Percentiles rank a stretch among this genome's conserved stretches.
phyloP scores from a whole-genome alignment of 2,888 invertebrate species.

The Sphaeridia pumilis region DNA sequence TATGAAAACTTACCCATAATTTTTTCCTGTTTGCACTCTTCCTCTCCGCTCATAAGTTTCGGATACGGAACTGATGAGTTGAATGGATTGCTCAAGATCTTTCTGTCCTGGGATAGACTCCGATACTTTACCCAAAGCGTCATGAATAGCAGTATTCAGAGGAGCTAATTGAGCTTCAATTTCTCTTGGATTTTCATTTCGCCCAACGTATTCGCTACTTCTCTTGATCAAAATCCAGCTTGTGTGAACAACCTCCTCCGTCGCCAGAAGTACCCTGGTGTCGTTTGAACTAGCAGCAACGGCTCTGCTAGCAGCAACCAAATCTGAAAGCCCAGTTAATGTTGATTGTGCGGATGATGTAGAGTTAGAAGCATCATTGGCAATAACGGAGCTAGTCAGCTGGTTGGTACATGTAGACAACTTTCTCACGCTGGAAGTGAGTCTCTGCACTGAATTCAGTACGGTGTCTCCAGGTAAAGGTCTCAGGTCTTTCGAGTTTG shows the following conservation, averaged over 20 bases:
- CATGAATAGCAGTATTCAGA: constrained; percentile 57
- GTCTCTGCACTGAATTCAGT: constrained; percentile 37
- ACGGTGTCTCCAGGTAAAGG: constrained; percentile 78
- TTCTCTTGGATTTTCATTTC: constrained; percentile 51
- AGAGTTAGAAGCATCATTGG: constrained; percentile 38
- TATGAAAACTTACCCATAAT: constrained; percentile 24
- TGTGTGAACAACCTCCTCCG: constrained; percentile 66
- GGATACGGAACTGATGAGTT: constrained; percentile 58
- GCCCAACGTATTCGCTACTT: constrained; percentile 60
- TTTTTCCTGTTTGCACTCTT: constrained; percentile 26
- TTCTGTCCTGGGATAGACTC: constrained; percentile 84
- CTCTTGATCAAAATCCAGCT: constrained; percentile 69
- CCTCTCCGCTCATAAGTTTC: constrained; percentile 51
- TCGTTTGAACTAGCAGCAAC: constrained; percentile 60
- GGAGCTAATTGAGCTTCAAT: constrained; percentile 50
- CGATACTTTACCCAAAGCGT: constrained; percentile 52
- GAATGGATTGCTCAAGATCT: constrained; percentile 81
- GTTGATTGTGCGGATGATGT: constrained; percentile 32
- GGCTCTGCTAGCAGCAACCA: constrained; percentile 58
- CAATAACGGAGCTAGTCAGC: constrained; percentile 70
- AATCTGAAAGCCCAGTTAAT: constrained; percentile 48
- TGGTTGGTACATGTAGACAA: constrained; percentile 76
- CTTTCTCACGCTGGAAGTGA: constrained; percentile 53
- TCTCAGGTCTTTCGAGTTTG: constrained; percentile 55
- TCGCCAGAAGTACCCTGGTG: constrained; percentile 38